Evolutionary conservation across 2,888 invertebrate species (phyloP).

Genomic region (Eristalis arbustorum): DNA sequence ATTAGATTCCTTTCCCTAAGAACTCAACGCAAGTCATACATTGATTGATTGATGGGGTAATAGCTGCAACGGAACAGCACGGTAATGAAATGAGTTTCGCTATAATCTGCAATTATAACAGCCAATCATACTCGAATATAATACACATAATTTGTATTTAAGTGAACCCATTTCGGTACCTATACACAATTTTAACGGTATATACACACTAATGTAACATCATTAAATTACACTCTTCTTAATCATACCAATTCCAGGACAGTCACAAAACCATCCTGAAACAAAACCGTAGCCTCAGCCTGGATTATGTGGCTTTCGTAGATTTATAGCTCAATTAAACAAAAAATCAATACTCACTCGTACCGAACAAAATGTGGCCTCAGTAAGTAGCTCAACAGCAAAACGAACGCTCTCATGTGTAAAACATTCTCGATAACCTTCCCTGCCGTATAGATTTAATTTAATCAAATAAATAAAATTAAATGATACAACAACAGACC

Average conservation of each 20-base stretch:
- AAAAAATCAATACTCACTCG: slow-evolving; percentile 46
- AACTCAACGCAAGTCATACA: not conserved
- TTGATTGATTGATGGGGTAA: not conserved
- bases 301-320: slow-evolving; percentile 8
- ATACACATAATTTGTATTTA: not conserved
- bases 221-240: not conserved
- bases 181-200: not conserved
- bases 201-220: not conserved
- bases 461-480: slow-evolving; percentile 56
- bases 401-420: slow-evolving; percentile 24
- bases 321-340: slow-evolving; percentile 34
- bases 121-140: not conserved
- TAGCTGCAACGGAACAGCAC: not conserved
- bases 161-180: not conserved
- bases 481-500: slow-evolving; percentile 10
- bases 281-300: not conserved
- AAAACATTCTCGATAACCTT: slow-evolving; percentile 39
- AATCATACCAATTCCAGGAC: not conserved
- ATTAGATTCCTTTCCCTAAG: not conserved
- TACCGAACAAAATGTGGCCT: not conserved
- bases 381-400: slow-evolving; percentile 2
- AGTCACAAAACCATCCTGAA: not conserved
- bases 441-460: slow-evolving; percentile 37
- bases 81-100: not conserved
- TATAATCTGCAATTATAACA: not conserved